A percentile compares a stretch with the other conserved stretches of the same genome.
phyloP scores from a whole-genome alignment of 1,140 invertebrate genomes.

The Paralvinella palmiformis region DNA sequence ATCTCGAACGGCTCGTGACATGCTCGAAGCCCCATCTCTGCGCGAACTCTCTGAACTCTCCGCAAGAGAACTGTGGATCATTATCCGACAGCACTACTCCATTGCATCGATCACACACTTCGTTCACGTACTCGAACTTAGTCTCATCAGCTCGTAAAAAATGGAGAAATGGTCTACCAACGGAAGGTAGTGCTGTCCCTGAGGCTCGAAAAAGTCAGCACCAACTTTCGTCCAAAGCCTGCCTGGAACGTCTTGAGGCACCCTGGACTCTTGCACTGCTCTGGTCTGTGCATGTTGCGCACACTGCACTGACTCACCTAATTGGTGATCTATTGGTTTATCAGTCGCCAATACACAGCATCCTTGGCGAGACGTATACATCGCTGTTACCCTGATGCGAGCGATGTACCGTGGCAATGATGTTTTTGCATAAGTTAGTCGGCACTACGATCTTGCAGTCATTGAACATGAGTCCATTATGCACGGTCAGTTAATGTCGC shows the following conservation, averaged over 20 bases:
- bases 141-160: conserved; percentile 19
- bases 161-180: conserved; percentile 24
- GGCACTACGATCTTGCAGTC: background rate
- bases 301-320: conserved; percentile 1
- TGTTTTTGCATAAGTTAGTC: background rate
- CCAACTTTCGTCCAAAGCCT: conserved; percentile 15
- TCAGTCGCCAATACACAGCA: conserved; percentile 25
- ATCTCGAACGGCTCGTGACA: conserved; percentile 40
- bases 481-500: conserved; percentile 4
- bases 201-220: conserved; percentile 15
- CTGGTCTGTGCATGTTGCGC: background rate
- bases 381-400: background rate
- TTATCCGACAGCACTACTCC: too few species aligned
- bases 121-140: conserved; percentile 14
- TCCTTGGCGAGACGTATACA: conserved; percentile 22
- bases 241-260: conserved; percentile 8
- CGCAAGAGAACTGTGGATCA: conserved; percentile 44
- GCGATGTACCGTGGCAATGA: background rate
- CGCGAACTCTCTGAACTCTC: conserved; percentile 45
- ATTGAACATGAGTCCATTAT: conserved; percentile 4
- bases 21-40: conserved; percentile 43
- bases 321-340: conserved; percentile 22
- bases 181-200: conserved; percentile 20
- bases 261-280: conserved; percentile 8
- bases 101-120: conserved; percentile 20